Evolutionary conservation across 1,140 invertebrate genomes (phyloP).

Genomic region (Brachionus calyciflorus): DNA sequence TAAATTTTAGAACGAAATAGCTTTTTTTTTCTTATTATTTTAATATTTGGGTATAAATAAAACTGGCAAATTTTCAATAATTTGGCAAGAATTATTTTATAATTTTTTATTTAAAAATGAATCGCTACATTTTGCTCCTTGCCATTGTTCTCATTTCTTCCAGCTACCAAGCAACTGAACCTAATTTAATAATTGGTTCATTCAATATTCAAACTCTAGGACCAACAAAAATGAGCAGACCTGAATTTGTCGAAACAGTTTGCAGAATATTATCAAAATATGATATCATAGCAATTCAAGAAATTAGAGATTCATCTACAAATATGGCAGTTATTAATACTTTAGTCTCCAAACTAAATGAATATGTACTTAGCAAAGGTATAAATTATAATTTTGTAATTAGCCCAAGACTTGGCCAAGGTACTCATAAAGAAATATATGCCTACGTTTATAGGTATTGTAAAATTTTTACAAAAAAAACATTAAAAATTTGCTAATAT

Average conservation of each 20-base stretch:
- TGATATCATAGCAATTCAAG: constrained; percentile 40
- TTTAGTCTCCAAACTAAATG: constrained; percentile 21
- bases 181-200: constrained; percentile 9
- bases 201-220: constrained; percentile 35
- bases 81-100: no score
- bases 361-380: neutral
- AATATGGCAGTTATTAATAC: neutral
- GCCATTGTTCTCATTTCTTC: no score
- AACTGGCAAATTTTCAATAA: no score
- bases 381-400: constrained; percentile 19
- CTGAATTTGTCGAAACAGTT: neutral
- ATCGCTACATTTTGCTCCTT: no score
- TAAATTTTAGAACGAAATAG: no score
- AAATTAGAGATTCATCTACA: constrained; percentile 15
- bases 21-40: no score
- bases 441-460: constrained; percentile 32
- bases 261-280: constrained; percentile 7
- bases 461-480: neutral
- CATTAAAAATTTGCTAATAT: neutral
- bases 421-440: constrained; percentile 27
- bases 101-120: no score
- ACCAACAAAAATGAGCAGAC: constrained; percentile 25
- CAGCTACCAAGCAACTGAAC: neutral
- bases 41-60: no score
- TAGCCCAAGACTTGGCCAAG: constrained; percentile 14